Base-by-base conservation (phyloP, 2,888 invertebrate genomes). In the Drosophila demipolita region DNA sequence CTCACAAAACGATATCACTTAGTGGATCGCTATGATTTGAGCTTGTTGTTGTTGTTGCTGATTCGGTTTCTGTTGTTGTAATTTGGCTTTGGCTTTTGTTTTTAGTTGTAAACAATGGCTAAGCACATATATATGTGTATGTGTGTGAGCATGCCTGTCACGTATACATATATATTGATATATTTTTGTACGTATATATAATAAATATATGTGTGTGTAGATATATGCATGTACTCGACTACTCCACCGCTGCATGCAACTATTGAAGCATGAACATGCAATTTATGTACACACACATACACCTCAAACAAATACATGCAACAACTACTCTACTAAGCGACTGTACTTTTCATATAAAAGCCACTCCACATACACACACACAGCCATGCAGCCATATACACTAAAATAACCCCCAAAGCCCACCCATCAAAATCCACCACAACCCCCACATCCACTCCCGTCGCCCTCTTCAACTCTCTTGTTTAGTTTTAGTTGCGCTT, bases 211-310 rank as follows among this genome's bases (percentile, higher is more conserved):
- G 32, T 35, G 59, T 38, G 15, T 53, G 12, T n/a, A 38, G 35
- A 29, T 53, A 9, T 32, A 36, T 65, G 11, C 60, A 26, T 66
- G 61, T 69, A 40, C 26, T 38, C n/a, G 36, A 70, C 55, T 57
- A 71, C 53, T 61, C 64, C 67, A 64, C 61, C 72, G 69, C 71
- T 86, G 76, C 84, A 82, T 86, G 87, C 87, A 87, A 83, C 87
- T 89, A 86, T 86, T 86, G 87, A 86, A 76, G 86, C 86, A 86
- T 86, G 89, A 87, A 88, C 89, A 88, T 83, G 83, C 85, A 88
- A 86, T 88, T 88, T 86, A 86, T 86, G 81, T 85, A 77, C 69
- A 61, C 55, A 66, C 68, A 66, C 50, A 70, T 54, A 76, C 29
- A 66, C 32, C 48, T 57, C 23, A 67, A 15, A 48, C 48, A 55